Evolutionary conservation across 1,140 invertebrate species (phyloP).

Genomic region (Pollicipes pollicipes): DNA sequence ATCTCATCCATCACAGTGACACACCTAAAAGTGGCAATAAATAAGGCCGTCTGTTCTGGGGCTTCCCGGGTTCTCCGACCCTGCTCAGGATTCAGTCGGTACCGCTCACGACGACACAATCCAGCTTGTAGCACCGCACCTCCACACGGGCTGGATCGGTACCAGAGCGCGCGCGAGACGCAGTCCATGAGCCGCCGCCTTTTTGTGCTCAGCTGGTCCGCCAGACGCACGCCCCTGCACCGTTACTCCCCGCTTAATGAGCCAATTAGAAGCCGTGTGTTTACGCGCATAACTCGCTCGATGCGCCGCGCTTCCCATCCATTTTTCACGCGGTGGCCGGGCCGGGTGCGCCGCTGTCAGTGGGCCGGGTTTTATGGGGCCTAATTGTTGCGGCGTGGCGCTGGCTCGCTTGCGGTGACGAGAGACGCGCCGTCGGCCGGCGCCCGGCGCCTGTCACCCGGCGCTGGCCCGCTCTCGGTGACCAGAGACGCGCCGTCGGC

Average conservation of each 20-base stretch:
- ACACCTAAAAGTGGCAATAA: too few relatives aligned
- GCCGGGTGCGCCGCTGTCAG: not conserved
- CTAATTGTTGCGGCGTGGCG: not conserved
- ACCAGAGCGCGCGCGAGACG: too few relatives aligned
- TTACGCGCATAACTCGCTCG: not conserved
- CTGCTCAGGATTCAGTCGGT: not conserved
- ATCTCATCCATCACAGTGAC: too few relatives aligned
- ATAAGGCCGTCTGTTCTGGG: too few relatives aligned
- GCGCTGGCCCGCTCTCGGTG: not conserved
- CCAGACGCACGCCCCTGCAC: not conserved
- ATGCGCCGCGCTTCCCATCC: not conserved
- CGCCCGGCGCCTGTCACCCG: too few relatives aligned
- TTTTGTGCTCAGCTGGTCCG: not conserved
- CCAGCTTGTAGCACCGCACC: not conserved
- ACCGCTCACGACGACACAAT: too few relatives aligned
- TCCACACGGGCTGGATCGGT: not conserved
- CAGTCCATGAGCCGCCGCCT: not conserved
- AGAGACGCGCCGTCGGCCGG: too few relatives aligned
- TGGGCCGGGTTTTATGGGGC: not conserved
- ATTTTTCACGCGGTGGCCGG: not conserved
- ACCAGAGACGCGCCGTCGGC: too few relatives aligned
- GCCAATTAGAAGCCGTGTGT: not conserved
- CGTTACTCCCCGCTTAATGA: not conserved
- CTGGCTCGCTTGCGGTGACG: too few relatives aligned
- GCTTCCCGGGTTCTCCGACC: too few relatives aligned